Percentiles rank a stretch among this genome's conserved stretches.
These are phyloP conservation scores for Pseudomugil tenellus DNA, from an alignment of 2,797 vertebrate species.

Conservation along the genomic window DNA sequence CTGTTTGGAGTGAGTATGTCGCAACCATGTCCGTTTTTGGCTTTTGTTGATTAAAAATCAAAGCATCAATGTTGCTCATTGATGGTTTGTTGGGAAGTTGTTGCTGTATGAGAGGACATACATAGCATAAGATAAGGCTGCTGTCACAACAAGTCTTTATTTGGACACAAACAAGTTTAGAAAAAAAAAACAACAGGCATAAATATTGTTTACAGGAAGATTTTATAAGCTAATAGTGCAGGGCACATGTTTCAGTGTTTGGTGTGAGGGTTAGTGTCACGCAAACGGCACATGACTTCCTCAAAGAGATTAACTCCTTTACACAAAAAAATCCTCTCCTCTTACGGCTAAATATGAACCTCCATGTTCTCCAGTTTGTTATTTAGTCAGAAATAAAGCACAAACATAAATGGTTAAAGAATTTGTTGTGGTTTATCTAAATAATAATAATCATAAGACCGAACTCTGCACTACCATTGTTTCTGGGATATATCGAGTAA, in stretches of 20 bases:
- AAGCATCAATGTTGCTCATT: not conserved
- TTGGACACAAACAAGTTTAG: conserved; percentile 5
- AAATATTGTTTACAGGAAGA: conserved; percentile 1
- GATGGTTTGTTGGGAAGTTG: conserved; percentile 22
- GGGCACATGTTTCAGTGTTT: not conserved
- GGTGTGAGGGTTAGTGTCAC: not conserved
- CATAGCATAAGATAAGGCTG: not conserved
- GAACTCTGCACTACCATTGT: no score
- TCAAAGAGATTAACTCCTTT: not conserved
- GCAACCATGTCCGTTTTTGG: not conserved
- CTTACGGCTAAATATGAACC: conserved; percentile 3
- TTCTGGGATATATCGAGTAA: no score
- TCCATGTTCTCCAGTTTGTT: no score
- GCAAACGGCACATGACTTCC: not conserved
- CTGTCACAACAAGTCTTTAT: conserved; percentile 29
- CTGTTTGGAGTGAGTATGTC: not conserved
- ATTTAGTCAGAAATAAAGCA: no score
- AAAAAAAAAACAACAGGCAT: not conserved
- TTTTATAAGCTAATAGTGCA: not conserved
- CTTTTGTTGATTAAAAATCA: conserved; percentile 10
- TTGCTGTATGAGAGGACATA: not conserved
- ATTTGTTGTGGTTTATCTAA: no score
- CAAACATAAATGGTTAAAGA: no score
- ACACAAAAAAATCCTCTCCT: not conserved
- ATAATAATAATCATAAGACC: no score